phyloP scores from a whole-genome alignment of 2,797 vertebrate species.

The Poecilia gillii region DNA sequence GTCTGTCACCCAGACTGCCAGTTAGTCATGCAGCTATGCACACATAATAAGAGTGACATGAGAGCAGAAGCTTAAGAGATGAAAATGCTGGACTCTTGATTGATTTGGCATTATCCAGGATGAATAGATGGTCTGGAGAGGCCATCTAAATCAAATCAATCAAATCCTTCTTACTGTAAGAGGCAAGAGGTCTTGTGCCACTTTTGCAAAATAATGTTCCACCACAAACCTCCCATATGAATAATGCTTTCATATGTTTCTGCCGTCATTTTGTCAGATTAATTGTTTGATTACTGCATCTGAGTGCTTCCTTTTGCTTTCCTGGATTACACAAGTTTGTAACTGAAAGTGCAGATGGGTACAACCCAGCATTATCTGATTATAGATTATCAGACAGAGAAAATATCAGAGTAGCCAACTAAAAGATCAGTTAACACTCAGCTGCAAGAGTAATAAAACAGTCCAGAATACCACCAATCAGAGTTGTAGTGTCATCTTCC shows the following conservation, averaged over 20 bases:
- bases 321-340: not conserved
- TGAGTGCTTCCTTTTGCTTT: not conserved
- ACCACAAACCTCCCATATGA: not conserved
- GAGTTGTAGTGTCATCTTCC: not conserved
- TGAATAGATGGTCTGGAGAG: not conserved
- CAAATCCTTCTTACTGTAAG: not conserved
- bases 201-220: not conserved
- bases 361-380: not conserved
- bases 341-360: too few relatives aligned
- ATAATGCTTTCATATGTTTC: not conserved
- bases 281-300: not conserved
- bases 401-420: not conserved
- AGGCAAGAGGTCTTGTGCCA: not conserved
- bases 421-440: not conserved
- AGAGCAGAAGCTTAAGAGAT: conserved; percentile 1
- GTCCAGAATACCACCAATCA: not conserved
- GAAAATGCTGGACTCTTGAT: not conserved
- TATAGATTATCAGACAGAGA: not conserved
- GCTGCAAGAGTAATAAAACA: not conserved
- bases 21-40: conserved; percentile 1
- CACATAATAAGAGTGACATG: conserved; percentile 5
- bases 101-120: not conserved
- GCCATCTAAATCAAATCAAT: not conserved
- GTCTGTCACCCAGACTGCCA: conserved; percentile 9
- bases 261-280: not conserved